Percentiles rank a stretch among this genome's conserved stretches.
Conservation (phyloP, 1,140 invertebrate genomes). For the Probaryconus sp. region DNA sequence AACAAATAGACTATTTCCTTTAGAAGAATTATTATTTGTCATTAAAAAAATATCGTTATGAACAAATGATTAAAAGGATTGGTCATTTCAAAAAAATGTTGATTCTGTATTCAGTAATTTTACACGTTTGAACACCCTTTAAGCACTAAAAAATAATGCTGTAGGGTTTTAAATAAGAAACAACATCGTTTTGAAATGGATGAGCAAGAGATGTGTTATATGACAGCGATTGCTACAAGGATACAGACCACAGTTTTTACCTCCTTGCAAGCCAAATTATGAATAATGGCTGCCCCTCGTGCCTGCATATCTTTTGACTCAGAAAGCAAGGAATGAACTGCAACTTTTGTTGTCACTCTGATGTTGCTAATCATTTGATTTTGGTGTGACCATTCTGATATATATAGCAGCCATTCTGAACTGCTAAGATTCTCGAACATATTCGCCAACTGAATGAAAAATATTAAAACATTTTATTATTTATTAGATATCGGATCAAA, state of each 20-base stretch:
- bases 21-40: slow-evolving; percentile 1
- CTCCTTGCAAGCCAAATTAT: slow-evolving; percentile 96
- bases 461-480: slow-evolving; percentile 8
- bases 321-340: slow-evolving; percentile 90
- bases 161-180: slow-evolving; percentile 1
- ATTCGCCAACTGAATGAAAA: slow-evolving; percentile 86
- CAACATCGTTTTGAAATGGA: slow-evolving; percentile 31
- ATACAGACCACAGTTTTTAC: slow-evolving; percentile 97
- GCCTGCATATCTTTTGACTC: slow-evolving; percentile 86
- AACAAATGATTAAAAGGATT: slow-evolving; percentile 27
- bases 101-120: slow-evolving; percentile 9
- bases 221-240: slow-evolving; percentile 63
- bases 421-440: slow-evolving; percentile 93
- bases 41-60: slow-evolving; percentile 22
- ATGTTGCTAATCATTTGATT: slow-evolving; percentile 90
- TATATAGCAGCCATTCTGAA: slow-evolving; percentile 95
- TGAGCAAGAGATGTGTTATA: slow-evolving; percentile 49
- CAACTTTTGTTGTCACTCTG: slow-evolving; percentile 92
- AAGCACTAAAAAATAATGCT: no score
- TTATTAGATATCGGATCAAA: no score
- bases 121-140: neutral
- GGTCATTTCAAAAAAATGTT: no score
- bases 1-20: slow-evolving; percentile 41
- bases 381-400: slow-evolving; percentile 91
- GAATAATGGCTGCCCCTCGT: slow-evolving; percentile 90